These are phyloP conservation scores for Tauraco hartlaubi DNA, from an alignment of 2,797 vertebrate genomes.

Conservation along the genomic window DNA sequence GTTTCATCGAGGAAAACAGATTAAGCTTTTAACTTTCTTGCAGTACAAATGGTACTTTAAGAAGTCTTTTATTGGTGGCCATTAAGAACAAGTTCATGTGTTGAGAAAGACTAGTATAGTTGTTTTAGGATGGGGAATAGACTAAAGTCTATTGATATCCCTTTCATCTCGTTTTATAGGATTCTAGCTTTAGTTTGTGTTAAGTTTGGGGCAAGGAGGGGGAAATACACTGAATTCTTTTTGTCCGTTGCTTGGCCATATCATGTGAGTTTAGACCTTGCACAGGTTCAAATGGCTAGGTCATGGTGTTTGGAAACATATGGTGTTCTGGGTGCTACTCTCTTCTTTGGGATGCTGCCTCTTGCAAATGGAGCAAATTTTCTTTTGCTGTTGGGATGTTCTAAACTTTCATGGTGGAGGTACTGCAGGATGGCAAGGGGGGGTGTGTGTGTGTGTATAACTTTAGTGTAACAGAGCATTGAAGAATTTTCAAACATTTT, in stretches of 20 bases:
- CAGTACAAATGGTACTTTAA: not conserved
- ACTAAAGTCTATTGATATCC: not conserved
- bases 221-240: not conserved
- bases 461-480: not conserved
- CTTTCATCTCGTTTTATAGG: not conserved
- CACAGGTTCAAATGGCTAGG: not conserved
- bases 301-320: not conserved
- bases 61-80: not conserved
- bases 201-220: not conserved
- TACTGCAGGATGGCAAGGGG: not conserved
- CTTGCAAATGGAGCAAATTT: not conserved
- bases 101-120: not conserved
- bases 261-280: not conserved
- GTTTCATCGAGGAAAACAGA: not conserved
- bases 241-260: fast-evolving
- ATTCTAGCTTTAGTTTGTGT: not conserved
- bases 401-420: not conserved
- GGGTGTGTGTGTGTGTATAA: not conserved
- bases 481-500: not conserved
- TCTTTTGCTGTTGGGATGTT: not conserved
- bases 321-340: not conserved
- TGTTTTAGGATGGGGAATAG: not conserved
- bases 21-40: not conserved
- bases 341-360: not conserved
- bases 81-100: not conserved